Conservation (phyloP, 2,113 vertebrate genomes). For the Panurus biarmicus region DNA sequence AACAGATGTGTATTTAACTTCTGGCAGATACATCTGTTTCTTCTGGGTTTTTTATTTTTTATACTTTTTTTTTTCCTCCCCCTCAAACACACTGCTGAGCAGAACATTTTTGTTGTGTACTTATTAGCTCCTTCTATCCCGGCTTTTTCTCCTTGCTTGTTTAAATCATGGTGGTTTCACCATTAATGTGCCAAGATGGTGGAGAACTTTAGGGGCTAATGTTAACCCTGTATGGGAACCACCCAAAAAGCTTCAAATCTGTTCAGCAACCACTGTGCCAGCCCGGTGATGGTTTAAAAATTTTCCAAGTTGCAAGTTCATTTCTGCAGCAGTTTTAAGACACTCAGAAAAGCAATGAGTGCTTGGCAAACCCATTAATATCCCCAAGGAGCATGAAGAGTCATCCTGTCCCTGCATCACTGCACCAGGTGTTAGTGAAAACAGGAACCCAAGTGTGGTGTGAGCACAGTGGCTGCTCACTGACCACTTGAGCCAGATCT, state of each 20-base stretch:
- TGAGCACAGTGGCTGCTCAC: neutral
- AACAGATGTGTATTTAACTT: conserved; percentile 82
- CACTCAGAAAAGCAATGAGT: neutral
- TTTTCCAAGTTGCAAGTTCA: neutral
- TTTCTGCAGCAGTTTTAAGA: neutral
- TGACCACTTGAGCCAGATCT: neutral
- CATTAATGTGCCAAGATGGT: neutral
- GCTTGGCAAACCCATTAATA: neutral
- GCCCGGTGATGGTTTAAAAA: neutral
- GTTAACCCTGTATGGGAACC: neutral
- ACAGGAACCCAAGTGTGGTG: rapidly evolving
- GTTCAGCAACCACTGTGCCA: rapidly evolving
- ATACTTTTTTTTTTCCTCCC: neutral
- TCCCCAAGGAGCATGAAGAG: neutral
- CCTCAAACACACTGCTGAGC: conserved; percentile 25
- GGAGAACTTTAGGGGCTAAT: neutral
- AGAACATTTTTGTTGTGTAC: conserved; percentile 38
- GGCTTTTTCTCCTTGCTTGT: neutral
- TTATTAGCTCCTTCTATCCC: conserved; percentile 33
- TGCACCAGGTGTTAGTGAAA: neutral
- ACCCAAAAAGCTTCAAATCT: neutral
- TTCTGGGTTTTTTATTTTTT: conserved; percentile 56
- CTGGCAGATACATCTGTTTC: conserved; percentile 77
- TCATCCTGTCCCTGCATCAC: neutral
- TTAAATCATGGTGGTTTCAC: neutral